phyloP scores from a whole-genome alignment of 2,113 vertebrate genomes.

The Pyrgilauda ruficollis region DNA sequence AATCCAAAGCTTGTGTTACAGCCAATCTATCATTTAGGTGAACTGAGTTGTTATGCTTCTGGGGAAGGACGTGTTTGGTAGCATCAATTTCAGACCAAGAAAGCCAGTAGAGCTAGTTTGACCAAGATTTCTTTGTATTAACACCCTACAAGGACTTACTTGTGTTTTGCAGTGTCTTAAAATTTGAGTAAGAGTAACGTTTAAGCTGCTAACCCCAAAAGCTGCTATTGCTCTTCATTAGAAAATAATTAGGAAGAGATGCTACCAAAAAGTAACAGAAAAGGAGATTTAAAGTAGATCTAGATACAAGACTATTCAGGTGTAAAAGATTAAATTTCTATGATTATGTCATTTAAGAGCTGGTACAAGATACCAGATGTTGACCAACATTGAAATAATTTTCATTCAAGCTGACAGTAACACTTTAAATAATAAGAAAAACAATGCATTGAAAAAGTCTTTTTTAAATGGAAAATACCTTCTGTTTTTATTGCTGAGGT shows the following conservation, averaged over 20 bases:
- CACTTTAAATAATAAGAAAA: background rate
- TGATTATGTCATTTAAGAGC: background rate
- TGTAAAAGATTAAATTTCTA: background rate
- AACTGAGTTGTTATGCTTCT: background rate
- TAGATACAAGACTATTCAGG: background rate
- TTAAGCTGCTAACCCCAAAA: background rate
- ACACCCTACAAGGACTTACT: background rate
- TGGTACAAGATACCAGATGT: rapidly evolving
- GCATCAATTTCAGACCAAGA: background rate
- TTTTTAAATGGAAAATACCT: background rate
- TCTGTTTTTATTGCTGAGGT: background rate
- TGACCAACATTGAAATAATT: background rate
- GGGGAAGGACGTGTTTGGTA: background rate
- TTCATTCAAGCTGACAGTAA: background rate
- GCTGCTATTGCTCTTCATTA: background rate
- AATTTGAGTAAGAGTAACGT: background rate
- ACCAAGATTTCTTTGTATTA: background rate
- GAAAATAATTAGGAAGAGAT: background rate
- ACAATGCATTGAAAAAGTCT: background rate
- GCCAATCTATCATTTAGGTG: background rate
- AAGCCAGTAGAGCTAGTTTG: background rate
- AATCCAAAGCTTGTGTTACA: background rate
- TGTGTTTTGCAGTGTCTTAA: background rate
- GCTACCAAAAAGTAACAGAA: background rate
- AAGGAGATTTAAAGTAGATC: background rate